Evolutionary conservation across 2,888 invertebrate species (phyloP).

Genomic region (Dryadula phaetusa): DNA sequence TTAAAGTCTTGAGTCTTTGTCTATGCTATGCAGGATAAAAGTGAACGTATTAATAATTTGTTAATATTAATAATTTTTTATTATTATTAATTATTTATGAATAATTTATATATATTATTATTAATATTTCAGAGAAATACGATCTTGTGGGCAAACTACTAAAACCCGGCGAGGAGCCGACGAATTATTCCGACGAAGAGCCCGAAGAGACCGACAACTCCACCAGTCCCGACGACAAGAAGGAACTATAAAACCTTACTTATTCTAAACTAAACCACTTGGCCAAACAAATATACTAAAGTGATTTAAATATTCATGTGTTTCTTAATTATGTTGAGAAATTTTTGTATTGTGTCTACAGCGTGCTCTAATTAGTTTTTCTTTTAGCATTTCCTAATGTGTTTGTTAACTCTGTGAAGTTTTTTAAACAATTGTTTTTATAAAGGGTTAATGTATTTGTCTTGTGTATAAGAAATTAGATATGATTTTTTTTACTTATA

Average conservation of each 20-base stretch:
- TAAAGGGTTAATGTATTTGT: not conserved
- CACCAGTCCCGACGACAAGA: conserved; percentile 64
- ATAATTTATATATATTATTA: no score
- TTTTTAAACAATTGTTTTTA: not conserved
- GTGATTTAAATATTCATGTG: not conserved
- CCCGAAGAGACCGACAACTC: conserved; percentile 79
- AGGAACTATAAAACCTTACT: conserved; percentile 57
- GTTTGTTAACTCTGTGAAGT: not conserved
- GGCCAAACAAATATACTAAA: conserved; percentile 32
- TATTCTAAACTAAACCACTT: conserved; percentile 9
- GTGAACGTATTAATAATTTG: not conserved
- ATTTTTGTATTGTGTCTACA: not conserved
- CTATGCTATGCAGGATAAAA: no score
- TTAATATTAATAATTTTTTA: not conserved
- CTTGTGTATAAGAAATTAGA: no score
- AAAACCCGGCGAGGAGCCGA: conserved; percentile 95
- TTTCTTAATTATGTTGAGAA: not conserved
- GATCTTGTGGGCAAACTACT: conserved; percentile 94
- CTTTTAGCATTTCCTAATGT: not conserved
- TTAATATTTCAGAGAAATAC: conserved; percentile 91
- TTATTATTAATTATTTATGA: no score
- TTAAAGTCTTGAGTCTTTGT: no score
- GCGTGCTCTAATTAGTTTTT: not conserved
- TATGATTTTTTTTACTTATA: not conserved
- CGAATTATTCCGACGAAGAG: conserved; percentile 96